Base-by-base conservation (phyloP, 2,888 invertebrate species). In the Amblyjoppa proteus region DNA sequence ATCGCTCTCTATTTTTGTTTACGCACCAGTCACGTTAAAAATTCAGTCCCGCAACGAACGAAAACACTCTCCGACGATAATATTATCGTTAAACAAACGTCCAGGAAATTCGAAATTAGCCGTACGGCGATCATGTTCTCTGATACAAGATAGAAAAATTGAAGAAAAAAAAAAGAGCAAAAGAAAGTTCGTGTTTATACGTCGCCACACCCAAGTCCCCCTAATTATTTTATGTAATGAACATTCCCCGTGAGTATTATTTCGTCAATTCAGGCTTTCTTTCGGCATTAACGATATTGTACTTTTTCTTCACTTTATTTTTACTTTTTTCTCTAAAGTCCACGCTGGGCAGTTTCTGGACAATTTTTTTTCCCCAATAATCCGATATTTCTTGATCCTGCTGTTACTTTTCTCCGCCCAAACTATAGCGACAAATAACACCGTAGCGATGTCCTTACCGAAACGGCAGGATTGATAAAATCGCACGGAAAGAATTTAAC, bases 181-280 rank as follows among this genome's bases (percentile, higher is more conserved):
- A 69, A 70, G 71, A 56, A 66, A 68, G 34, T 66, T 80, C 51
- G 76, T 71, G 75, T 76, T 85, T 58, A 73, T 61, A 66, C 68
- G 45, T 56, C 79, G 80, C 71, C 79, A 83, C 82, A 85, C 85
- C 82, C 82, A 80, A 80, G 16, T 76, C 68, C 71, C 76, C 64
- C 58, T 69, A 77, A 41, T 82, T 79, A 80, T 79, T 80, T 31
- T 75, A 53, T 84, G 74, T 78, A 75, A 79, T 81, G 75, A 85
- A 81, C 81, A 70, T 75, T 85, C 70, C 81, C 69, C 56, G 85
- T 85, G 85, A 85, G 85, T 85, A 85, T 82, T 76, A 58, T 75
- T 74, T 77, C 53, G 53, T 75, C 20, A 81, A 81, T 71, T 38
- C 16, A 74, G 45, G 58, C 34, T 61, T 66, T 28, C 11, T 34